phyloP scores from a whole-genome alignment of 2,797 vertebrate species.

The Gorsachius magnificus region DNA sequence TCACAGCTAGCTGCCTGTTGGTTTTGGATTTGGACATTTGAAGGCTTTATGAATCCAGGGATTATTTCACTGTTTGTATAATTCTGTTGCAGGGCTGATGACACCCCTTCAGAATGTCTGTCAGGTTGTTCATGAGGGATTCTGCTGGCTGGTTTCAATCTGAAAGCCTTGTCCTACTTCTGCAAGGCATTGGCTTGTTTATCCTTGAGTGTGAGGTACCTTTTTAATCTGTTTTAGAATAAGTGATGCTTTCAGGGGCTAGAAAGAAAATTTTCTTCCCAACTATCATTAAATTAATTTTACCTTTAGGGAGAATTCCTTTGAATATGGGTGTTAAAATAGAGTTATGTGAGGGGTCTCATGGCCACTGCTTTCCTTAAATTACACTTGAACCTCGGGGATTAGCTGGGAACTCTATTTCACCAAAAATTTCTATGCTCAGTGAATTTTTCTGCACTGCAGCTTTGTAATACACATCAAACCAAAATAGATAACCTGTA shows the following conservation, averaged over 20 bases:
- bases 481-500: not conserved
- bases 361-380: not conserved
- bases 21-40: not conserved
- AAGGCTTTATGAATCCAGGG: not conserved
- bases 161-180: not conserved
- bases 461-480: not conserved
- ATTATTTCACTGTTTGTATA: not conserved
- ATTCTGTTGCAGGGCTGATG: not conserved
- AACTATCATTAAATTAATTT: not conserved
- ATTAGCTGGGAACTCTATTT: not conserved
- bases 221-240: not conserved
- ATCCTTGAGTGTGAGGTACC: not conserved
- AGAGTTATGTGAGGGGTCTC: not conserved
- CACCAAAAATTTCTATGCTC: not conserved
- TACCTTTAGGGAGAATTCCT: not conserved
- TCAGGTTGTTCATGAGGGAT: not conserved
- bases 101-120: not conserved
- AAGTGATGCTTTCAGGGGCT: not conserved
- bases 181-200: not conserved
- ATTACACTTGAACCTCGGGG: not conserved
- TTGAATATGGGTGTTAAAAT: not conserved
- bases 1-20: not conserved
- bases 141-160: not conserved
- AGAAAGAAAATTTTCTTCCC: not conserved
- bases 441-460: not conserved